Percentiles rank a stretch among this genome's conserved stretches.
phyloP scores from a whole-genome alignment of 1,140 invertebrate genomes.

The Diorhabda sublineata region DNA sequence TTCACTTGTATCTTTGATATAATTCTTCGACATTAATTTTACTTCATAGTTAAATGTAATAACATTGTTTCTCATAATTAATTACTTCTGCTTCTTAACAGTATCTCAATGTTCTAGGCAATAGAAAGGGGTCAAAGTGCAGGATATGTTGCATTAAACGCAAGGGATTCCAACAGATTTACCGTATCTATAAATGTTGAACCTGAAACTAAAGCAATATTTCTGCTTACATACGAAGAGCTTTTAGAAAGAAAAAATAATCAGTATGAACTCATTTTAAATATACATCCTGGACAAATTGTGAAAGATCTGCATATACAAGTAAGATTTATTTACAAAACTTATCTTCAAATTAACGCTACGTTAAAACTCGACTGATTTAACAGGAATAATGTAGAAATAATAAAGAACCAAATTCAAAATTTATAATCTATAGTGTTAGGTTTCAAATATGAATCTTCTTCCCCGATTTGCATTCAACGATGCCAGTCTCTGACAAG shows the following conservation, averaged over 20 bases:
- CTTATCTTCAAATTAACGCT: too few relatives aligned
- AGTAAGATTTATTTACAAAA: slow-evolving; percentile 26
- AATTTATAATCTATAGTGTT: too few relatives aligned
- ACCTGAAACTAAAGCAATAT: slow-evolving; percentile 53
- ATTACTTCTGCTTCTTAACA: not conserved
- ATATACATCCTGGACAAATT: slow-evolving; percentile 55
- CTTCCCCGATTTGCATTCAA: too few relatives aligned
- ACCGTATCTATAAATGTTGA: slow-evolving; percentile 60
- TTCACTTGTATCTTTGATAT: too few relatives aligned
- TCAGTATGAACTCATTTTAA: slow-evolving; percentile 58
- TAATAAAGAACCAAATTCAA: too few relatives aligned
- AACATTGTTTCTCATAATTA: not conserved
- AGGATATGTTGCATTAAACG: slow-evolving; percentile 55
- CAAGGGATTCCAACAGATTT: slow-evolving; percentile 62
- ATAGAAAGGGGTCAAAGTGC: slow-evolving; percentile 57
- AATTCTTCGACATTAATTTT: not conserved
- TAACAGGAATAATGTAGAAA: too few relatives aligned
- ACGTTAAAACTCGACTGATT: too few relatives aligned
- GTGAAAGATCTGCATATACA: slow-evolving; percentile 54
- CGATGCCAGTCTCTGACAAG: too few relatives aligned
- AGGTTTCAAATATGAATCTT: too few relatives aligned
- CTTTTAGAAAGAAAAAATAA: slow-evolving; percentile 54
- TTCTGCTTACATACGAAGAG: slow-evolving; percentile 64
- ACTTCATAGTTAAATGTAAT: not conserved
- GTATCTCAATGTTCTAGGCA: slow-evolving; percentile 45